Evolutionary conservation across 2,888 invertebrate species (phyloP).

Genomic region (Sphecodes monilicornis): DNA sequence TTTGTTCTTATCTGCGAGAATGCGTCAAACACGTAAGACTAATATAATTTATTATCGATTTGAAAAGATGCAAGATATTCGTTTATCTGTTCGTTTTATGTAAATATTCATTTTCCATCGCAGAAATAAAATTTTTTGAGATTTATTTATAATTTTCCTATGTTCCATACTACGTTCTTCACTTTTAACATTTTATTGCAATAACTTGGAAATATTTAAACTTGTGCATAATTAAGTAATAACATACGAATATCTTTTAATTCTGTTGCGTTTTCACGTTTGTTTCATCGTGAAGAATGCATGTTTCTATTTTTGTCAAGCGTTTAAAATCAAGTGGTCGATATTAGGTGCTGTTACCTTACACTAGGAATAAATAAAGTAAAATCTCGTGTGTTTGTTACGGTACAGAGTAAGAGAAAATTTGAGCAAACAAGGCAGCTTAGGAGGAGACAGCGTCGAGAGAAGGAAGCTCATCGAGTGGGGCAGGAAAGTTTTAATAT

Average conservation of each 20-base stretch:
- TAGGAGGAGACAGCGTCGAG: neutral
- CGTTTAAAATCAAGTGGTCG: neutral
- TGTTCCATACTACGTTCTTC: too few species aligned
- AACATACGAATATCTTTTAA: neutral
- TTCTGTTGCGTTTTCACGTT: neutral
- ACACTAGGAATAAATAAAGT: neutral
- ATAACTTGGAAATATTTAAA: neutral
- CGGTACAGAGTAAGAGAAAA: neutral
- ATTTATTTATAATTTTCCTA: too few species aligned
- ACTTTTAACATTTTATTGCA: too few species aligned
- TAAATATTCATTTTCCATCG: too few species aligned
- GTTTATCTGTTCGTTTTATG: too few species aligned
- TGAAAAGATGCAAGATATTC: too few species aligned
- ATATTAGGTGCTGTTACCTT: neutral
- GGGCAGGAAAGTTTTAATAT: constrained; percentile 18
- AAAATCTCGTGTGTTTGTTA: neutral
- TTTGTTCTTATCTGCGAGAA: neutral
- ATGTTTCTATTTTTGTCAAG: neutral
- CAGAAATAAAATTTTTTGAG: too few species aligned
- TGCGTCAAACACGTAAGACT: too few species aligned
- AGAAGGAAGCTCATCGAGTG: neutral
- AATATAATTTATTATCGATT: too few species aligned
- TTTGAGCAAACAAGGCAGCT: neutral
- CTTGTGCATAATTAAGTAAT: neutral
- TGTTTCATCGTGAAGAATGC: neutral